A percentile compares a stretch with the other conserved stretches of the same genome.
Conservation (phyloP, 2,888 invertebrate species). For the Cryptocheilus praepositus region DNA sequence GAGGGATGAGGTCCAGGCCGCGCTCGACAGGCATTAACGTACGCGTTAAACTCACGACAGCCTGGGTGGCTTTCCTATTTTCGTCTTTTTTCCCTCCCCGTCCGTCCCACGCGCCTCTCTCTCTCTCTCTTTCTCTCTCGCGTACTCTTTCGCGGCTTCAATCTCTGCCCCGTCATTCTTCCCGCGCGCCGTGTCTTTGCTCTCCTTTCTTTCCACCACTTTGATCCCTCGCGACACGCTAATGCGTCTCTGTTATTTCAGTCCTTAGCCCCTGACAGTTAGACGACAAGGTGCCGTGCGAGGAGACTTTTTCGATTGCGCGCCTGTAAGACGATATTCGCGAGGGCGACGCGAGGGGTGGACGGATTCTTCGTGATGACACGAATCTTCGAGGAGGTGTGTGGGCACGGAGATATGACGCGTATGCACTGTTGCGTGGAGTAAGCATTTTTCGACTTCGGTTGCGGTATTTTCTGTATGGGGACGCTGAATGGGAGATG, state of each 20-base stretch:
- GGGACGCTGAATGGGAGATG: no score
- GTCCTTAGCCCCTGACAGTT: constrained; percentile 64
- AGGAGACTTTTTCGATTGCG: constrained; percentile 53
- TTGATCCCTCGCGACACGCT: constrained; percentile 65
- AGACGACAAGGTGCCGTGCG: constrained; percentile 33
- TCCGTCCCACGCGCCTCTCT: constrained; percentile 33
- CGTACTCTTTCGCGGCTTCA: constrained; percentile 27
- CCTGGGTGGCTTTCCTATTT: constrained; percentile 71
- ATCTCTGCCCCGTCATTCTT: constrained; percentile 30
- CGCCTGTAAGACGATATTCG: constrained; percentile 54
- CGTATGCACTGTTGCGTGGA: no score
- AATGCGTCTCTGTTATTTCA: constrained; percentile 72
- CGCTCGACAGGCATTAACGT: constrained; percentile 61
- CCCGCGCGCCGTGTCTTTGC: constrained; percentile 27
- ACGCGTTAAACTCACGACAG: constrained; percentile 65
- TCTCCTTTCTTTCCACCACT: constrained; percentile 53
- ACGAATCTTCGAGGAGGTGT: no score
- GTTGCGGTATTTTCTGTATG: no score
- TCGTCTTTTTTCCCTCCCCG: constrained; percentile 58
- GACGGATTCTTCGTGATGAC: constrained; percentile 12
- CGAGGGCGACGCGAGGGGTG: constrained; percentile 15
- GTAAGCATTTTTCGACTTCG: no score
- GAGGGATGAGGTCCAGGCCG: constrained; percentile 62
- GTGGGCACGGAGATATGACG: no score
- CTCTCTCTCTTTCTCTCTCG: constrained; percentile 36